Evolutionary conservation across 2,888 invertebrate genomes (phyloP).

Genomic region (Drosophila prolongata): DNA sequence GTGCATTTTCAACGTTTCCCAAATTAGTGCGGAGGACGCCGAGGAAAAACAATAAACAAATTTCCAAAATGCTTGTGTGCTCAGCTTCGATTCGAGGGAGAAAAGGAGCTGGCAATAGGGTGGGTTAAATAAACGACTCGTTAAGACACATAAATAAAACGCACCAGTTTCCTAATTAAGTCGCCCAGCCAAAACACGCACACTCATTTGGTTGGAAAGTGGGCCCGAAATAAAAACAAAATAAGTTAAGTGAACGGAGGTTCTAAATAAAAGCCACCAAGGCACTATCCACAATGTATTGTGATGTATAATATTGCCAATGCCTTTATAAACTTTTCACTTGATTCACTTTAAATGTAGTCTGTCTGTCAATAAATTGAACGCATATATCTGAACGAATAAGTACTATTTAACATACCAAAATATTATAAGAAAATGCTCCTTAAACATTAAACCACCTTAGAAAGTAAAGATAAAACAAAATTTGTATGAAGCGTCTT

Average conservation of each 20-base stretch:
- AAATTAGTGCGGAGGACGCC: conserved; percentile 67
- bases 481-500: too few relatives aligned
- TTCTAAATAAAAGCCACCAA: conserved; percentile 11
- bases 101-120: background rate
- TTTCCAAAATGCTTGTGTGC: conserved; percentile 64
- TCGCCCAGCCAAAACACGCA: conserved; percentile 53
- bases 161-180: conserved; percentile 77
- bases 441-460: too few relatives aligned
- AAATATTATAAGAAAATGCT: too few relatives aligned
- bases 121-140: conserved; percentile 77
- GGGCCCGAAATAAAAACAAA: conserved; percentile 33
- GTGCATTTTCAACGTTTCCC: conserved; percentile 22
- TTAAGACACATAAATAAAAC: conserved; percentile 79
- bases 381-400: too few relatives aligned
- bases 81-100: conserved; percentile 55
- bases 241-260: conserved; percentile 25
- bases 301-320: conserved; percentile 3
- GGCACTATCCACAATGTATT: conserved; percentile 2
- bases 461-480: too few relatives aligned
- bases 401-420: too few relatives aligned
- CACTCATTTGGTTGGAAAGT: conserved; percentile 31
- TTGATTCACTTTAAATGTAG: background rate
- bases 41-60: conserved; percentile 79
- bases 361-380: too few relatives aligned
- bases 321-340: background rate